Base-by-base conservation (phyloP, 2,113 vertebrate species). In the Hepsetus odoe region DNA sequence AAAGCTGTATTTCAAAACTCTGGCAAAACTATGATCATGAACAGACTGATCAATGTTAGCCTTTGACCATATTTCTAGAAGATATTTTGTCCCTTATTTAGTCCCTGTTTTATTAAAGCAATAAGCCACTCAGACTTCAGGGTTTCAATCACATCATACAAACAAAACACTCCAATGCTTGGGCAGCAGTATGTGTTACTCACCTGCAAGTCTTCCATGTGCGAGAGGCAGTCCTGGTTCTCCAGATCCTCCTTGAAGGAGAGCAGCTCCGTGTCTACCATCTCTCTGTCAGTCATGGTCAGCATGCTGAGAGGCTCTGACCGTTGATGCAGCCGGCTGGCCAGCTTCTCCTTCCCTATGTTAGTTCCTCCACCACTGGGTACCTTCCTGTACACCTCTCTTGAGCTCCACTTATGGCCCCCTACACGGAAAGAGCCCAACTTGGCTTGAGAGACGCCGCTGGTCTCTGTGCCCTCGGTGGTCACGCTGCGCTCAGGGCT, bases 151-250 rank as follows among this genome's bases (percentile, higher is more conserved):
- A n/a, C n/a, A n/a, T n/a, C n/a, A n/a, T n/a, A n/a, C n/a, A n/a
- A n/a, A n/a, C n/a, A n/a, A n/a, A n/a, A n/a, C n/a, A n/a, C n/a
- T n/a, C n/a, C n/a, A 14, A 42, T 11, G 1, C 12, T 7, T 16
- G 44, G 1, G 1, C n/a, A n/a, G n/a, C n/a, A n/a, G n/a, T n/a
- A n/a, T n/a, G n/a, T 5, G 35, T 4, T n/a, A 49, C 86, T 94
- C 84, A 99, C 97, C 96, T 99, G 98, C 46, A 99, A 91, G 66
- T 98, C 94, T 71, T 99, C 96, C 96, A 98, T 95, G 84, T 98
- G 95, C 28, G 95, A 94, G 42, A 98, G 90, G 86, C 95, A 96
- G 67, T 95, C 96, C 87, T 97, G 95, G 55, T 92, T 94, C 68
- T 95, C 95, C 61, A 95, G 70, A 16, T 88, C 94, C 53, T 95